Conservation (phyloP, 2,888 invertebrate genomes). For the Macrosoma leucophasiata region DNA sequence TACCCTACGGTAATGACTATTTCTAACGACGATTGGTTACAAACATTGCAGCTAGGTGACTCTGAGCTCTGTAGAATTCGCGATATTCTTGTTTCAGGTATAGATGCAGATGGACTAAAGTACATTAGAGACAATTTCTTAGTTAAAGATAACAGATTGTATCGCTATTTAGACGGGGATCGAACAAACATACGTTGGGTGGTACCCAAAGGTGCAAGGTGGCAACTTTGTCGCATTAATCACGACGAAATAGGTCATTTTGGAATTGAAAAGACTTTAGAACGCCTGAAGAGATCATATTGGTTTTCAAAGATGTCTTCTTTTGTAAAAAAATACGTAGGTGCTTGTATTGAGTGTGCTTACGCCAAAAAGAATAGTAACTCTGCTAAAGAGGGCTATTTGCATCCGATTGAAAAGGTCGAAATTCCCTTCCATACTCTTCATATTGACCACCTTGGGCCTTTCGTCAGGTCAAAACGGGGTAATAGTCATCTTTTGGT, state of each 20-base stretch:
- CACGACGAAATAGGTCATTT: constrained; percentile 47
- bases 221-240: constrained; percentile 31
- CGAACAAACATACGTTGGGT: constrained; percentile 27
- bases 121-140: too few species aligned
- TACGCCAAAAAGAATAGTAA: constrained; percentile 32
- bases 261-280: constrained; percentile 35
- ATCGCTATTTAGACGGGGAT: constrained; percentile 14
- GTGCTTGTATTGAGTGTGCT: constrained; percentile 42
- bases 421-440: constrained; percentile 43
- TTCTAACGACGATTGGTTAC: too few species aligned
- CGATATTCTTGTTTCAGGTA: too few species aligned
- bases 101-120: too few species aligned
- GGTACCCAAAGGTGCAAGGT: constrained; percentile 32
- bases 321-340: constrained; percentile 43
- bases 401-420: constrained; percentile 48
- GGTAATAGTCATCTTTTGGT: constrained; percentile 36
- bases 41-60: too few species aligned
- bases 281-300: constrained; percentile 33
- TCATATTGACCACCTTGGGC: constrained; percentile 50
- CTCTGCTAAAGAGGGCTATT: constrained; percentile 31
- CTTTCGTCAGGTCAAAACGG: constrained; percentile 35
- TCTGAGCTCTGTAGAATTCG: too few species aligned
- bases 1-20: too few species aligned
- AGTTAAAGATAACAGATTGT: too few species aligned
- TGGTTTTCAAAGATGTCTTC: constrained; percentile 45